Conservation (phyloP, 2,113 vertebrate genomes). For the Phalacrocorax carbo region DNA sequence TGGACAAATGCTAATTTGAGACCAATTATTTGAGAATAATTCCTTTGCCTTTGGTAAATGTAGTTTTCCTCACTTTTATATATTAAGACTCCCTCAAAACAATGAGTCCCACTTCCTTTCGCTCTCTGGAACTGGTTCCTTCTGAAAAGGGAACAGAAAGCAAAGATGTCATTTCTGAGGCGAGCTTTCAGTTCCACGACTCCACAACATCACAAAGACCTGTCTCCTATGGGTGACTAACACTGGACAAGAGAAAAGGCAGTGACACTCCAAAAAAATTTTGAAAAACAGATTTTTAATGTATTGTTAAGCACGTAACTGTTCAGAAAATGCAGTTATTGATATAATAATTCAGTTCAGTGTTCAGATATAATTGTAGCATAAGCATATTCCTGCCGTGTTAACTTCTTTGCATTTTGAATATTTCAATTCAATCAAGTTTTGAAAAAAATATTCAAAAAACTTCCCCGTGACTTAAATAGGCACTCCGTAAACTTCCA, state of each 20-base stretch:
- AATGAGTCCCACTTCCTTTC: background rate
- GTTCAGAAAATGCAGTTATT: background rate
- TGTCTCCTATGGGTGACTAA: background rate
- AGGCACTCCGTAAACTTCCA: background rate
- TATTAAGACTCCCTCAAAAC: background rate
- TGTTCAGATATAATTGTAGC: background rate
- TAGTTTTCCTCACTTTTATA: background rate
- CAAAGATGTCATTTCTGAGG: background rate
- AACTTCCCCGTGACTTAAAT: background rate
- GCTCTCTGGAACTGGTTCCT: background rate
- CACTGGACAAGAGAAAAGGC: background rate
- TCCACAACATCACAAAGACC: background rate
- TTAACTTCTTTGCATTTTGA: background rate
- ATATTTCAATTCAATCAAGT: background rate
- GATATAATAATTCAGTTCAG: background rate
- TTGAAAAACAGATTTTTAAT: background rate
- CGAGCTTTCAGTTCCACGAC: background rate
- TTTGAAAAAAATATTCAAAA: background rate
- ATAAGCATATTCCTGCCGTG: background rate
- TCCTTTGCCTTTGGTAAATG: background rate
- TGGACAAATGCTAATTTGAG: background rate
- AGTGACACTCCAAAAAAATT: background rate
- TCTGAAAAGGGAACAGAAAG: background rate
- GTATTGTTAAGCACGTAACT: background rate
- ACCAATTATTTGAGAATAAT: background rate